Evolutionary conservation across 2,888 invertebrate genomes (phyloP), one percentile per base, ranked within the genome.

Genomic region (Orthonevra nobilis): DNA sequence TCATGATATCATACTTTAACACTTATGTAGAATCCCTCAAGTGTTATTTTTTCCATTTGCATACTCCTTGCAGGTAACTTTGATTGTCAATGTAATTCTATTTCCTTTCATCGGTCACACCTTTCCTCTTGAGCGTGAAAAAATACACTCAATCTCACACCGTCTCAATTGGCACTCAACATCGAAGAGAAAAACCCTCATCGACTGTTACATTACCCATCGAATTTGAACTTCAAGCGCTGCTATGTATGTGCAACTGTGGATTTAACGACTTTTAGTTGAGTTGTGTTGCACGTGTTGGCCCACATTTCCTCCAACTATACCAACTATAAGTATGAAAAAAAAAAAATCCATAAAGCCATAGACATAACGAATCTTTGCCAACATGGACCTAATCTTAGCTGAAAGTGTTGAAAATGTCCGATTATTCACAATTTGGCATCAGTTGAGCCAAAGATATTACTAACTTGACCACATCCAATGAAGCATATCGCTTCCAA

Each of bases 381-480:
- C 42, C 19, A 12, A 2, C 12, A 6, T n/a, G 20, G n/a, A 7
- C n/a, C 20, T 20, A 34, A 30, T 42, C 32, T 32, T 32, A 30
- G n/a, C n/a, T n/a, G 42, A 44, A 44, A 28, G 34, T 36, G 40
- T 40, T 56, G 17, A 40, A 40, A 56, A 56, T 40, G 17, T 0
- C 40, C 12, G 12, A 56, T 40, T 19, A 12, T n/a, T 54, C 38
- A 23, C 32, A 50, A 54, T 26, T 38, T 36, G 0, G 26, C 38
- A 23, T 23, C 23, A 23, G 23, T n/a, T n/a, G 6, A 14, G 32
- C 20, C 14, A 12, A 10, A 30, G 10, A 26, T 15, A 32, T 12
- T 28, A 44, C 23, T 4, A 14, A 17, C 17, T 28, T 9, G 6
- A 20, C 6, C 2, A 23, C 36, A 4, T 15, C 20, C 26, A 54